A percentile compares a stretch with the other conserved stretches of the same genome.
Conservation (phyloP, 2,113 vertebrate species). For the Tetrax tetrax region DNA sequence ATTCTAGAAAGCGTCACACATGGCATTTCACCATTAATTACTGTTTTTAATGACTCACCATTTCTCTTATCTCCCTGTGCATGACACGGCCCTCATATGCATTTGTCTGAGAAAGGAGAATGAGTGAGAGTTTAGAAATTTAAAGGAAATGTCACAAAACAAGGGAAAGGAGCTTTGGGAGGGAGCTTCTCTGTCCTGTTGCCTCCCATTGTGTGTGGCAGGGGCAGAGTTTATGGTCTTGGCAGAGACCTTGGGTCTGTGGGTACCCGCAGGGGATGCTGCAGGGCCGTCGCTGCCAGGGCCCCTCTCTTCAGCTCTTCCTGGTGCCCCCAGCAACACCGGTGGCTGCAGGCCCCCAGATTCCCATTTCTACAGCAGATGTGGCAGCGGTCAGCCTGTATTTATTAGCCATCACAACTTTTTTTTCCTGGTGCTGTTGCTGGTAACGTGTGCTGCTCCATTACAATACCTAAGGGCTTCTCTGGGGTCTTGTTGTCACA, state of each 20-base stretch:
- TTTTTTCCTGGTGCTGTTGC: neutral
- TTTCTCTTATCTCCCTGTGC: conserved; percentile 34
- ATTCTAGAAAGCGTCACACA: conserved; percentile 22
- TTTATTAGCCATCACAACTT: neutral
- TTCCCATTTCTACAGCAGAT: neutral
- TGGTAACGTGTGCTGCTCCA: neutral
- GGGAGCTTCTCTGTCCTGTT: neutral
- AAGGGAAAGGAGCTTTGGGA: neutral
- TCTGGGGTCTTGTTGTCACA: neutral
- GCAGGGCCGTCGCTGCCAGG: neutral
- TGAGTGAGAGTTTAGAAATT: neutral
- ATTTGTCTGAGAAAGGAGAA: neutral
- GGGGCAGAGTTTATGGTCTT: neutral
- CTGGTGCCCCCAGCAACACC: neutral
- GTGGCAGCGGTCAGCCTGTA: neutral
- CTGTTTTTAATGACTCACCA: conserved; percentile 63
- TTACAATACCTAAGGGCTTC: neutral
- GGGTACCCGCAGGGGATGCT: neutral
- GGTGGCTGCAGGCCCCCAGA: neutral
- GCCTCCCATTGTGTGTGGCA: neutral
- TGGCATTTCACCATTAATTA: conserved; percentile 69
- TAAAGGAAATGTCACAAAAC: neutral
- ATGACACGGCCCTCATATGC: conserved; percentile 19
- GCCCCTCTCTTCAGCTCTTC: neutral
- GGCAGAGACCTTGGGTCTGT: neutral